Base-by-base conservation (phyloP, 2,797 vertebrate genomes). In the Lateolabrax maculatus region DNA sequence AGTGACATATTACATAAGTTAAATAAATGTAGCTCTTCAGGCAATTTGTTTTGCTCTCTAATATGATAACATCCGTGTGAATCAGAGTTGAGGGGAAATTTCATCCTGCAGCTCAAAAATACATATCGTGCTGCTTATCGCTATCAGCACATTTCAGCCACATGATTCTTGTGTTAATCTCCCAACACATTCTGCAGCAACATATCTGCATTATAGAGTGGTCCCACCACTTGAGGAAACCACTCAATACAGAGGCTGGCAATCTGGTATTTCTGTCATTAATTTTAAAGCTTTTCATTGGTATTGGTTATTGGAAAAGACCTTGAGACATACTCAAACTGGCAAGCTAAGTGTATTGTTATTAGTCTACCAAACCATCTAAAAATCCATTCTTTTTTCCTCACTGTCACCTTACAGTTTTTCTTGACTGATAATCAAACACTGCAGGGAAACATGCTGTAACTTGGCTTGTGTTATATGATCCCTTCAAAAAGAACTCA, bases 371-470 rank as follows among this genome's bases (percentile, higher is more conserved):
- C 15, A 31, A 25, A 62, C 12, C 4, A 19, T 13, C 23, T 57
- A 21, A n/a, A 51, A 48, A 19, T 62, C 15, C 31, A 53, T 4
- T 23, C 51, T 41, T 43, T 60, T 27, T 9, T 29, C 12, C n/a
- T 41, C 12, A 25, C 12, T 5, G 41, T 31, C 49, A 34, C n/a
- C 23, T 21, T 18, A 23, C 34, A 36, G 25, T 21, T 53, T 39
- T 41, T 21, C 7, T 66, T 31, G 31, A 43, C 34, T 41, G 5
- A 43, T n/a, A 31, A 64, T 63, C 9, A 70, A 69, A 70, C 49
- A 36, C 44, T 2, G 3, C 11, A 36, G 27, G 37, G 9, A 19
- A 49, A 57, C 2, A 25, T 34, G 10, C 13, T 15, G 15, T 9
- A 46, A 21, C 4, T 34, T 56, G n/a, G 9, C 51, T 64, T 62